Percentiles rank a stretch among this genome's conserved stretches.
Conservation (phyloP, 2,797 vertebrate species). For the Molothrus ater region DNA sequence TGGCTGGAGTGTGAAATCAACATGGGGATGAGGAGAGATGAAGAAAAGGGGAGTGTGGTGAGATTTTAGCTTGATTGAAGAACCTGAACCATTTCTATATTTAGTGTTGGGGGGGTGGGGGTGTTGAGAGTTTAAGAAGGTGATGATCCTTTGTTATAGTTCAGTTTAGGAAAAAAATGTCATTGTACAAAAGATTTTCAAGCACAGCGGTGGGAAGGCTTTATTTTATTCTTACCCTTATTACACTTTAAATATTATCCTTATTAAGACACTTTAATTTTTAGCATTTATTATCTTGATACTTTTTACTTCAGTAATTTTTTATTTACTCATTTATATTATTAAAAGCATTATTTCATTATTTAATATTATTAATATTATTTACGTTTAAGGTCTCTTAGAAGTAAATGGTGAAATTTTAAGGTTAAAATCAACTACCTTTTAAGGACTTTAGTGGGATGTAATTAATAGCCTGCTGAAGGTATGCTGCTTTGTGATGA, state of each 20-base stretch:
- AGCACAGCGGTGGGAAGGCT: neutral
- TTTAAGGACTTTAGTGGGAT: conserved; percentile 31
- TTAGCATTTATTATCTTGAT: neutral
- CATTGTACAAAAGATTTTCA: neutral
- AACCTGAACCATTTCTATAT: neutral
- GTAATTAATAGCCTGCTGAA: conserved; percentile 52
- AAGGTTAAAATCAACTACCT: conserved; percentile 15
- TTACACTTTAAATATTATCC: neutral
- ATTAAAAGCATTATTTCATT: neutral
- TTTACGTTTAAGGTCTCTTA: neutral
- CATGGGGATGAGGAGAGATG: neutral
- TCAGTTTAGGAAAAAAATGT: neutral
- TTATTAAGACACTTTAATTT: neutral
- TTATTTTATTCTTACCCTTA: neutral
- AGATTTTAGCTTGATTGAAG: conserved; percentile 3
- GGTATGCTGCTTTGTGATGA: conserved; percentile 15
- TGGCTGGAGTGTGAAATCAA: neutral
- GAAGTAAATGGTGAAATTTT: conserved; percentile 18
- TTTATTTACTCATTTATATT: neutral
- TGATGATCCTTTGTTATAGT: neutral
- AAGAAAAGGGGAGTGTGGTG: neutral
- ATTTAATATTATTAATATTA: neutral
- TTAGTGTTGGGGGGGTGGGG: neutral
- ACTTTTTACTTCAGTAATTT: neutral
- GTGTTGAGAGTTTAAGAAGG: neutral